phyloP scores from a whole-genome alignment of 2,113 vertebrate species.

The Mobula hypostoma region DNA sequence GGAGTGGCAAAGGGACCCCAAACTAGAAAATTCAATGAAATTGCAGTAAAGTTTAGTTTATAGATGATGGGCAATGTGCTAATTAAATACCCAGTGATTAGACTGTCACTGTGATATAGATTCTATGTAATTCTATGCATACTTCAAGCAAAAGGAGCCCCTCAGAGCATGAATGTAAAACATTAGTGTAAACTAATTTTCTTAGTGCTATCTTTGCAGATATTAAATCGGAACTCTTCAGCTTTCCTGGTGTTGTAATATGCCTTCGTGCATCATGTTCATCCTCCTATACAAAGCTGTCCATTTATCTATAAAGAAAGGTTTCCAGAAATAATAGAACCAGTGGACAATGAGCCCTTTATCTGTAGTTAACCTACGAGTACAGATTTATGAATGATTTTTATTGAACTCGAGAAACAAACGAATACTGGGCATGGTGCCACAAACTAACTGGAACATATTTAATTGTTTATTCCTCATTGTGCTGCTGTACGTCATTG shows the following conservation, averaged over 20 bases:
- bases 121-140: not conserved
- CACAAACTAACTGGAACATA: slow-evolving; percentile 13
- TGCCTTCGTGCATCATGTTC: not conserved
- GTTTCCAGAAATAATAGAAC: not conserved
- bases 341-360: slow-evolving; percentile 14
- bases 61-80: too few species aligned
- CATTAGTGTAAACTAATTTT: not conserved
- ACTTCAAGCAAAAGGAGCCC: not conserved
- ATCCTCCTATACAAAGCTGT: not conserved
- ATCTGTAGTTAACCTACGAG: slow-evolving; percentile 6
- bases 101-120: not conserved
- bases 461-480: slow-evolving; percentile 30
- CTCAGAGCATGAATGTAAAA: not conserved
- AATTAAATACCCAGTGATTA: too few species aligned
- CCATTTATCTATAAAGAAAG: not conserved
- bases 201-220: not conserved
- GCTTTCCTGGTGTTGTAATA: not conserved
- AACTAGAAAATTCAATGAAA: too few species aligned
- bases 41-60: too few species aligned
- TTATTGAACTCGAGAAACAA: slow-evolving; percentile 10
- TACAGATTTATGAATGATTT: not conserved
- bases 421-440: not conserved
- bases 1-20: too few species aligned
- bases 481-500: slow-evolving; percentile 10
- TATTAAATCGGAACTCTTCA: not conserved